These are phyloP conservation scores for Suillia variegata DNA, from an alignment of 2,888 invertebrate species.

Conservation along the genomic window DNA sequence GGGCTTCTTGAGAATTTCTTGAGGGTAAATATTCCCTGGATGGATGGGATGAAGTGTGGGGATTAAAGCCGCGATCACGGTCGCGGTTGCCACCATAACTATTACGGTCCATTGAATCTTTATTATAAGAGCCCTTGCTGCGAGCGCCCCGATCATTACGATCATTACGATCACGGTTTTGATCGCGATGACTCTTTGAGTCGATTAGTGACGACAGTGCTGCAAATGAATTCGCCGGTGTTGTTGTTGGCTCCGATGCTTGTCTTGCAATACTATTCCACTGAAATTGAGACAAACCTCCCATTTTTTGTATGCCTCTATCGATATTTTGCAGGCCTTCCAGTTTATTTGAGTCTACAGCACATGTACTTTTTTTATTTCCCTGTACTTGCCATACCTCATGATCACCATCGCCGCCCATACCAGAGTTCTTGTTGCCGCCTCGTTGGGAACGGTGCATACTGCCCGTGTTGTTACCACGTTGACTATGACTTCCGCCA, in stretches of 20 bases:
- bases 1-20: constrained; percentile 43
- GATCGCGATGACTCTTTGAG: constrained; percentile 46
- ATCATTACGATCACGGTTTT: constrained; percentile 41
- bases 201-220: constrained; percentile 49
- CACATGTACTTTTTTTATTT: constrained; percentile 52
- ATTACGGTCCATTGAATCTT: constrained; percentile 57
- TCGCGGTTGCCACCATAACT: constrained; percentile 48
- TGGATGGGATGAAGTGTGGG: constrained; percentile 67
- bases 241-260: constrained; percentile 42
- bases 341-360: constrained; percentile 53
- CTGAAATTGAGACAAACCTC: constrained; percentile 49
- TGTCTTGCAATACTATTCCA: constrained; percentile 43
- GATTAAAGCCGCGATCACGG: constrained; percentile 56
- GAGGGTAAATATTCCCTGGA: constrained; percentile 61
- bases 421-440: constrained; percentile 27
- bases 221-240: constrained; percentile 57
- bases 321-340: constrained; percentile 53
- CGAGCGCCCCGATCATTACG: constrained; percentile 47
- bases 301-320: constrained; percentile 52
- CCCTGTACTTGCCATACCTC: constrained; percentile 60
- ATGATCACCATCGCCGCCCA: too few species aligned
- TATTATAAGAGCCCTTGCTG: constrained; percentile 56
- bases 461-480: constrained; percentile 40
- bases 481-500: constrained; percentile 47
- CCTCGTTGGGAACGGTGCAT: constrained; percentile 44